phyloP scores from a whole-genome alignment of 2,113 vertebrate species.

The Octodon degus region DNA sequence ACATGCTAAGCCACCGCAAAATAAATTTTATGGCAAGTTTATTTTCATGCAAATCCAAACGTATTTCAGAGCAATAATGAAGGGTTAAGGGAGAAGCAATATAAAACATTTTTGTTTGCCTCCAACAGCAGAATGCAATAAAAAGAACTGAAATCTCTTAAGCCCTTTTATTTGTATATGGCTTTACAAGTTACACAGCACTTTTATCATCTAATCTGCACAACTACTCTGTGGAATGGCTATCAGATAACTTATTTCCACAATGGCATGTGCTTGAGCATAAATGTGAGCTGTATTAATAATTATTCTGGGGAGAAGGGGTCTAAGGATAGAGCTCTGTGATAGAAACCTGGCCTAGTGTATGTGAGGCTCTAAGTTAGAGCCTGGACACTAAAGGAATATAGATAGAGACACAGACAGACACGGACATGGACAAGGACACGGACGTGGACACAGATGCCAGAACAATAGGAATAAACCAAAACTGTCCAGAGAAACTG shows the following conservation, averaged over 20 bases:
- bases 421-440: not conserved
- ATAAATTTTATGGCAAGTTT: slow-evolving; percentile 44
- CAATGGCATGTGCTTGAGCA: not conserved
- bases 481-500: not conserved
- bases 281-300: not conserved
- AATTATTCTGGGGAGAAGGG: not conserved
- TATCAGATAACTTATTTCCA: slow-evolving; percentile 28
- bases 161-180: slow-evolving; percentile 11
- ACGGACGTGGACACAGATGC: not conserved
- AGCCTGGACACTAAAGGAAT: not conserved
- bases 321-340: not conserved
- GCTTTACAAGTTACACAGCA: slow-evolving; percentile 24
- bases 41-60: slow-evolving; percentile 52
- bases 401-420: not conserved
- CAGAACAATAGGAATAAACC: not conserved
- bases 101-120: not conserved
- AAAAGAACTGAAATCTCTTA: slow-evolving; percentile 41
- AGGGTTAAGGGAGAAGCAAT: not conserved
- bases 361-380: too few species aligned
- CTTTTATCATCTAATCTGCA: slow-evolving; percentile 34
- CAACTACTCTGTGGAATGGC: not conserved
- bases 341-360: not conserved
- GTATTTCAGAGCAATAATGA: slow-evolving; percentile 22
- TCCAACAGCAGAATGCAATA: slow-evolving; percentile 28
- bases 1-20: slow-evolving; percentile 24